Conservation (phyloP, 2,113 vertebrate species). For the Campylorhamphus procurvoides region DNA sequence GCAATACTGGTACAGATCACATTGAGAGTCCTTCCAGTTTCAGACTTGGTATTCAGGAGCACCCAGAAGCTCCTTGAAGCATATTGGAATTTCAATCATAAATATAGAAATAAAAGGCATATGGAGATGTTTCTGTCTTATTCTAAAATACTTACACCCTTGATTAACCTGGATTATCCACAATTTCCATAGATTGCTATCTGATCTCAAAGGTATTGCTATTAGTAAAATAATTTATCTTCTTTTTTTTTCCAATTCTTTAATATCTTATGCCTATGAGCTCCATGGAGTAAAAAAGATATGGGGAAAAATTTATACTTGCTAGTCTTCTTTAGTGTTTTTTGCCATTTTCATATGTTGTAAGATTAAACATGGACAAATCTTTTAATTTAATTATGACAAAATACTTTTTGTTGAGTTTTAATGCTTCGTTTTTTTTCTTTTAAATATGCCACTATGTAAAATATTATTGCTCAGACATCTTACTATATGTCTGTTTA, state of each 20-base stretch:
- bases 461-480: background rate
- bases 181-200: background rate
- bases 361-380: background rate
- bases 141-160: background rate
- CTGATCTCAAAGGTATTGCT: background rate
- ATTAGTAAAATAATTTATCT: background rate
- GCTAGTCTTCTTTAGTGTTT: background rate
- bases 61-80: background rate
- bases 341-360: background rate
- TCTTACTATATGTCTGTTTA: background rate
- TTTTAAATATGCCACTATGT: background rate
- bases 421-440: background rate
- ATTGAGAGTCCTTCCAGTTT: background rate
- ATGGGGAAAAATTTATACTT: background rate
- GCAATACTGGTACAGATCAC: background rate
- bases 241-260: background rate
- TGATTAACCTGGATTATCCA: background rate
- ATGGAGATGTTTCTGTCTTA: background rate
- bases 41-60: background rate
- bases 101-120: background rate
- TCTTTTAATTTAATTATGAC: background rate
- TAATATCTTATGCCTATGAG: background rate
- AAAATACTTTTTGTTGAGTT: background rate
- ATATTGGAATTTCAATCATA: background rate
- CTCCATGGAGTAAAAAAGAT: background rate